Evolutionary conservation across 2,888 invertebrate species (phyloP).

Genomic region (Dioctria rufipes): DNA sequence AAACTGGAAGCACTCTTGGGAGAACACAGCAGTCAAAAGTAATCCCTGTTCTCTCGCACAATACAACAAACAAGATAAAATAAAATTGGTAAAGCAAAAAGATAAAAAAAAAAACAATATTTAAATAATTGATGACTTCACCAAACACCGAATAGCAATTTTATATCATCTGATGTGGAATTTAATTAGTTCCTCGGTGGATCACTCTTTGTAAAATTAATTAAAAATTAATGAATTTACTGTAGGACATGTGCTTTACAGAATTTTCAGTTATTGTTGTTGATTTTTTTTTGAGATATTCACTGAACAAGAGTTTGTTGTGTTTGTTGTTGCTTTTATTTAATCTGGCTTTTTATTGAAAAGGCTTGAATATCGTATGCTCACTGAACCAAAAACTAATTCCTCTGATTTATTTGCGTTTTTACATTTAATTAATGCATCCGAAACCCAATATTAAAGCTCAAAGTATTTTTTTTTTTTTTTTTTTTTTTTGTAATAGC

Average conservation of each 20-base stretch:
- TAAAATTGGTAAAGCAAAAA: too few species aligned
- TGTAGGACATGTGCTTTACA: slow-evolving; percentile 43
- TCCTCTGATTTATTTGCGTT: slow-evolving; percentile 48
- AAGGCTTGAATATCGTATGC: slow-evolving; percentile 27
- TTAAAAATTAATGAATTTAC: slow-evolving; percentile 49
- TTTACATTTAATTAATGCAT: slow-evolving; percentile 47
- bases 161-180: slow-evolving; percentile 42
- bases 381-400: slow-evolving; percentile 47
- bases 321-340: neutral
- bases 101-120: slow-evolving; percentile 21
- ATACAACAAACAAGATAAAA: too few species aligned
- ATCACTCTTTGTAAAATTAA: slow-evolving; percentile 43
- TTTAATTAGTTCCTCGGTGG: slow-evolving; percentile 42
- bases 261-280: slow-evolving; percentile 40
- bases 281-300: slow-evolving; percentile 43
- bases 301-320: slow-evolving; percentile 30
- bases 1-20: too few species aligned
- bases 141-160: slow-evolving; percentile 40
- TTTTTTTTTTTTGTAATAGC: neutral
- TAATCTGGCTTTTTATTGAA: slow-evolving; percentile 17
- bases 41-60: too few species aligned
- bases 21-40: too few species aligned
- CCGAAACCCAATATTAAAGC: slow-evolving; percentile 34
- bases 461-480: slow-evolving; percentile 25
- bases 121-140: slow-evolving; percentile 48